A percentile compares a stretch with the other conserved stretches of the same genome.
Conservation (phyloP, 2,888 invertebrate species). For the Rhogogaster chlorosoma region DNA sequence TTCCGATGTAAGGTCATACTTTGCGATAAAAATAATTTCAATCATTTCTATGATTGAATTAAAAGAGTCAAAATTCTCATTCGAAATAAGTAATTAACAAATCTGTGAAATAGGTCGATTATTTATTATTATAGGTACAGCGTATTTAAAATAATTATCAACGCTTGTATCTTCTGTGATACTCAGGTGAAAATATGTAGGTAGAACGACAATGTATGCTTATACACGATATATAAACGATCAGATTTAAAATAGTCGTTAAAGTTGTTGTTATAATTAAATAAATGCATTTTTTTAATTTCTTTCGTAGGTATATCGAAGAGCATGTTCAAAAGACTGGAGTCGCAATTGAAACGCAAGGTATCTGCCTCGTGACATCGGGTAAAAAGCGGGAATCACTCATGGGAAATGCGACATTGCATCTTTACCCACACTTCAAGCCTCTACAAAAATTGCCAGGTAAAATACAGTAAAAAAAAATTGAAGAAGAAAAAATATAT, state of each 20-base stretch:
- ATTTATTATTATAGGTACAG: too few species aligned
- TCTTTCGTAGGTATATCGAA: conserved; percentile 71
- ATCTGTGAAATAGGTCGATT: not conserved
- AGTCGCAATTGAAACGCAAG: conserved; percentile 82
- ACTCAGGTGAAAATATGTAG: not conserved
- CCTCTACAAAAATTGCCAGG: conserved; percentile 78
- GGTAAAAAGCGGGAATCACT: conserved; percentile 80
- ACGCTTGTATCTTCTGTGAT: not conserved
- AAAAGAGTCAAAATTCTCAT: not conserved
- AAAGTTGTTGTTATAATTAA: not conserved
- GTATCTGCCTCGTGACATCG: conserved; percentile 80
- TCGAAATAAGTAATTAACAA: not conserved
- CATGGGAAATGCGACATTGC: conserved; percentile 80
- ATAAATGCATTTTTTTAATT: not conserved
- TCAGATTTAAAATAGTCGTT: not conserved
- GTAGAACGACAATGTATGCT: not conserved
- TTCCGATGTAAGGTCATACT: not conserved
- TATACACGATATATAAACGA: not conserved
- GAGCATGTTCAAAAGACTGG: conserved; percentile 81
- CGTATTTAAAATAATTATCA: not conserved
- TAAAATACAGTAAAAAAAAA: conserved; percentile 57
- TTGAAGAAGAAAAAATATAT: not conserved
- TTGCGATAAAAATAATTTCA: not conserved
- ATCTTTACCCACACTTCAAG: conserved; percentile 80
- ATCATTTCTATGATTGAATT: not conserved